phyloP scores from a whole-genome alignment of 2,797 vertebrate genomes.

The Trachurus trachurus region DNA sequence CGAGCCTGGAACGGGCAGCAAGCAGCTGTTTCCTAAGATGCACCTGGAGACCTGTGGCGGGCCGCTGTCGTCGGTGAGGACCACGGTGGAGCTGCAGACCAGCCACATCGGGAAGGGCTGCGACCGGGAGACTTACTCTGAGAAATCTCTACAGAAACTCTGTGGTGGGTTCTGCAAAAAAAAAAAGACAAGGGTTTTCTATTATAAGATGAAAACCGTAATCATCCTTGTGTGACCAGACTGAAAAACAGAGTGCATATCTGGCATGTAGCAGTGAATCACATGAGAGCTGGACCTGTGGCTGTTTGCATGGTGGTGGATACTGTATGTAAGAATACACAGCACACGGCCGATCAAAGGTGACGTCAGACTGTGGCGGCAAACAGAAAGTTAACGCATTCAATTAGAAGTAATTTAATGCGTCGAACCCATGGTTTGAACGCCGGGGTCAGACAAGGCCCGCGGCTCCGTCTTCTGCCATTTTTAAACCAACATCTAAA shows the following conservation, averaged over 20 bases:
- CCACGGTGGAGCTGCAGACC: slow-evolving; percentile 92
- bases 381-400: slow-evolving; percentile 50
- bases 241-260: slow-evolving; percentile 25
- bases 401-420: slow-evolving; percentile 67
- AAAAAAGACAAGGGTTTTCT: background rate
- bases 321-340: slow-evolving; percentile 32
- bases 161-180: slow-evolving; percentile 88
- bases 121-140: slow-evolving; percentile 94
- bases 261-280: slow-evolving; percentile 25
- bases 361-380: slow-evolving; percentile 30
- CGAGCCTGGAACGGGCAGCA: slow-evolving; percentile 93
- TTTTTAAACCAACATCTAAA: slow-evolving; percentile 67
- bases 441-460: slow-evolving; percentile 55
- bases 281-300: slow-evolving; percentile 24
- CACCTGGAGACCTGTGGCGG: slow-evolving; percentile 94
- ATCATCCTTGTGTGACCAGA: slow-evolving; percentile 6
- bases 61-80: slow-evolving; percentile 92
- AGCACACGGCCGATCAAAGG: slow-evolving; percentile 53
- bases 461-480: slow-evolving; percentile 26
- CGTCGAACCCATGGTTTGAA: slow-evolving; percentile 14
- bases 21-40: slow-evolving; percentile 93
- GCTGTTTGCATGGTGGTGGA: slow-evolving; percentile 28
- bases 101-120: slow-evolving; percentile 96
- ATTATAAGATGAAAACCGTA: slow-evolving; percentile 10
- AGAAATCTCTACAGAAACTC: slow-evolving; percentile 95